A percentile compares a stretch with the other conserved stretches of the same genome.
phyloP scores from a whole-genome alignment of 2,797 vertebrate genomes.

The Microctenopoma steveboyesi region DNA sequence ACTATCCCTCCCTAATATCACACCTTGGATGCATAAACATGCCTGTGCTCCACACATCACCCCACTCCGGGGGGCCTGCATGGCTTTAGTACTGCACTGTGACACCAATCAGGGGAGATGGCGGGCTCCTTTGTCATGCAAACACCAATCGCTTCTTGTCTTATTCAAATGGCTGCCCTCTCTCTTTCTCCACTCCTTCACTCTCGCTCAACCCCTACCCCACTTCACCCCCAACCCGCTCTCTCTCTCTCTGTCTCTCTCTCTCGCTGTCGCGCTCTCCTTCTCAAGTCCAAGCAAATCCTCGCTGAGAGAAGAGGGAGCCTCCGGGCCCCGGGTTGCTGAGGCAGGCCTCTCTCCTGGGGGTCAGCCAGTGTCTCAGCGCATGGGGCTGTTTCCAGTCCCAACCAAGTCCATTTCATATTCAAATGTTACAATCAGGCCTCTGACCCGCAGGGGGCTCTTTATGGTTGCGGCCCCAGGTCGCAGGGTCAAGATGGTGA shows the following conservation, averaged over 20 bases:
- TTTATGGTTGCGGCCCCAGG: conserved; percentile 84
- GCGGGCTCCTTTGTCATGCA: conserved; percentile 87
- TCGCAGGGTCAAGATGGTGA: conserved; percentile 87
- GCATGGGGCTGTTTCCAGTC: conserved; percentile 85
- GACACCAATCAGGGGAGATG: conserved; percentile 89
- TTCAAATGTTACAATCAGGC: conserved; percentile 89
- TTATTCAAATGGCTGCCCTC: conserved; percentile 87
- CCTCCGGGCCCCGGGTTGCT: conserved; percentile 67
- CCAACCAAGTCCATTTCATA: conserved; percentile 85
- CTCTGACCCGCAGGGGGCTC: conserved; percentile 83
- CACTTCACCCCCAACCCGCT: conserved; percentile 41
- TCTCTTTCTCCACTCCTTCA: conserved; percentile 75
- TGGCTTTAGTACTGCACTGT: conserved; percentile 83
- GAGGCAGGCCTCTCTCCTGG: conserved; percentile 82
- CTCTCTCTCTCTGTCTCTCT: conserved; percentile 59
- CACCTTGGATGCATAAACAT: conserved; percentile 88
- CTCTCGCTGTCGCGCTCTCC: conserved; percentile 61
- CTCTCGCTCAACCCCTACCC: conserved; percentile 70
- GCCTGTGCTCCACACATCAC: conserved; percentile 82
- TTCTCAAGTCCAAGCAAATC: conserved; percentile 86
- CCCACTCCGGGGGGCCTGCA: conserved; percentile 79
- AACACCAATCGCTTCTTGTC: conserved; percentile 85
- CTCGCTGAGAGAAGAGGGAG: conserved; percentile 61
- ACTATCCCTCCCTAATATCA: conserved; percentile 80
- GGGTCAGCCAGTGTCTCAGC: conserved; percentile 79